Evolutionary conservation across 2,888 invertebrate species (phyloP), one percentile per base, ranked within the genome.

Genomic region (Chymomyza amoena): DNA sequence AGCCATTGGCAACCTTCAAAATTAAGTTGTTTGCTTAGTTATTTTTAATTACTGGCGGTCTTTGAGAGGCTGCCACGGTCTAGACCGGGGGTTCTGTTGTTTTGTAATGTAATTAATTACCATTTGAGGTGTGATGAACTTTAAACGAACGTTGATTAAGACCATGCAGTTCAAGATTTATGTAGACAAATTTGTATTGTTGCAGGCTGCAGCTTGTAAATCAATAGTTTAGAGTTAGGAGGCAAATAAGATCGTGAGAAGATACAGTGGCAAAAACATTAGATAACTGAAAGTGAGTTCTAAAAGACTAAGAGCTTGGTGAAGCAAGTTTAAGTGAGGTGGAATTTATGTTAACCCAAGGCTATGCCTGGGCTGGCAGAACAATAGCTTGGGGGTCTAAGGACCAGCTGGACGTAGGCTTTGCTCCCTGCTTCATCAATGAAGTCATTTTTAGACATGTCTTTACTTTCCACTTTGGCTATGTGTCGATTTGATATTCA

Each of bases 21-120:
- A 85, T 88, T 75, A 87, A 85, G 84, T 88, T 88, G 84, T 85
- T 78, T 61, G 65, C 66, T 67, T 72, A 79, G 75, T 81, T 81
- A 76, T 72, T 73, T 78, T 83, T 88, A 83, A 83, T 83, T 87
- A 76, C 74, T 68, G 64, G 57, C 57, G 28, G 32, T n/a, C 61
- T 69, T 57, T 52, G n/a, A 70, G n/a, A 70, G 18, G 45, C 28
- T 25, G 15, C 6, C 64, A 32, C 64, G 64, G 52, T 69, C 69
- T 72, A 7, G 6, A 36, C 51, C 63, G 62, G 62, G 60, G 52
- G 69, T 51, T 45, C 32, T 61, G 73, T 57, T 57, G 9, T 9
- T 10, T n/a, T n/a, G n/a, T n/a, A n/a, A n/a, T 15, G 25, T 74
- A 85, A 88, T 80, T 88, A 80, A 88, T 84, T 88, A 83, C 78